Percentiles rank a stretch among this genome's conserved stretches.
Evolutionary conservation across 2,113 vertebrate genomes (phyloP).

Genomic region (Pandion haliaetus): DNA sequence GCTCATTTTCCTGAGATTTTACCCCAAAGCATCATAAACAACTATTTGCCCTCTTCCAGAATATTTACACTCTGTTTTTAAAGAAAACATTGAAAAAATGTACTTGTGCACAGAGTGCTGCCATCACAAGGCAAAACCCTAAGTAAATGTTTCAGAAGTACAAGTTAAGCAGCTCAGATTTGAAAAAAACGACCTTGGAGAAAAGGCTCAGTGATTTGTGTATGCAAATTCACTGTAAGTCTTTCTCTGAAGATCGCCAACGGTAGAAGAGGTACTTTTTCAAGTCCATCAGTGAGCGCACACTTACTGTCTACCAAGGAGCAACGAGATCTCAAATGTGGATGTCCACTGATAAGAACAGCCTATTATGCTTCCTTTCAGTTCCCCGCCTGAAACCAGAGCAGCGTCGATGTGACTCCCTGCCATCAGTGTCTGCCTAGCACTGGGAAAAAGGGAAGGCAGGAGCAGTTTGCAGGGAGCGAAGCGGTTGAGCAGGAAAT

Average conservation of each 20-base stretch:
- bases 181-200: too few relatives aligned
- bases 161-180: fast-evolving
- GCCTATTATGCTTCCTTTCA: fast-evolving
- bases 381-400: fast-evolving
- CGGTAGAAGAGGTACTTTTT: fast-evolving
- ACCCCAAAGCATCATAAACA: background rate
- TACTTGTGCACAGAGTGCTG: background rate
- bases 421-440: fast-evolving
- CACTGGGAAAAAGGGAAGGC: background rate
- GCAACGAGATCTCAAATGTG: fast-evolving
- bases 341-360: fast-evolving
- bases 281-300: fast-evolving
- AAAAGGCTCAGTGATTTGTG: fast-evolving
- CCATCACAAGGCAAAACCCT: fast-evolving
- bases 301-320: fast-evolving
- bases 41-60: background rate
- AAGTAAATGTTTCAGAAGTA: background rate
- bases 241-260: fast-evolving
- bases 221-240: fast-evolving
- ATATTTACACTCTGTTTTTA: fast-evolving
- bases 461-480: fast-evolving
- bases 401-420: background rate
- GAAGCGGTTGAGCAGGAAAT: background rate
- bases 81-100: fast-evolving
- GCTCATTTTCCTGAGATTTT: fast-evolving